Conservation (phyloP, 2,797 vertebrate species). For the Spinibarbus caldwelli region DNA sequence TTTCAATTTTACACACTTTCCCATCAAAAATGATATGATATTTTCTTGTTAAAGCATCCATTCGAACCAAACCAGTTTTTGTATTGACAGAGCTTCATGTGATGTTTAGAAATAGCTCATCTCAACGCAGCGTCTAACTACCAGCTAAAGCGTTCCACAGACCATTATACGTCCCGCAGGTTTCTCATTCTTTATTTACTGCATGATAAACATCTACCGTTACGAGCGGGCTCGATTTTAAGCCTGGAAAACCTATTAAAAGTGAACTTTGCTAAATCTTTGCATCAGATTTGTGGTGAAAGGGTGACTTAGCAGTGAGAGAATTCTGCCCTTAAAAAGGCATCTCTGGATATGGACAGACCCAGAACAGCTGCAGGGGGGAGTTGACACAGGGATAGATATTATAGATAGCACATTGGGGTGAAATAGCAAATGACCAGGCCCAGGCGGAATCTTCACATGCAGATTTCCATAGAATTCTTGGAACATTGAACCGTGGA, state of each 20-base stretch:
- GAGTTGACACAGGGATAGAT: conserved; percentile 19
- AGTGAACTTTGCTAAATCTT: conserved; percentile 75
- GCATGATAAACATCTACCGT: conserved; percentile 75
- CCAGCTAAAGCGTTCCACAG: conserved; percentile 54
- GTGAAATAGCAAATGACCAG: conserved; percentile 60
- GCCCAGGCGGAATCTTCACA: not conserved
- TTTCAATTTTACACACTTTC: not conserved
- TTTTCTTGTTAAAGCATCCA: not conserved
- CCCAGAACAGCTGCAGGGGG: conserved; percentile 73
- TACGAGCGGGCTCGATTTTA: conserved; percentile 64
- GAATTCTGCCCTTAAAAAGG: conserved; percentile 84
- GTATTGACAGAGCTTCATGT: conserved; percentile 40
- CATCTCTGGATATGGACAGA: conserved; percentile 77
- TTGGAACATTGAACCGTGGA: not conserved
- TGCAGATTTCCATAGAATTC: not conserved
- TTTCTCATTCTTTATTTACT: conserved; percentile 68
- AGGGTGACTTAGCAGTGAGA: conserved; percentile 73
- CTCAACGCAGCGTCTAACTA: conserved; percentile 49
- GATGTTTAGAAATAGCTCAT: conserved; percentile 50
- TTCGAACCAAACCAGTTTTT: conserved; percentile 1
- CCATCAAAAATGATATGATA: conserved; percentile 6
- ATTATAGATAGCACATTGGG: conserved; percentile 53
- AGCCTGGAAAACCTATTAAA: conserved; percentile 65
- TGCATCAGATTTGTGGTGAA: conserved; percentile 66
- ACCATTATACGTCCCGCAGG: conserved; percentile 54